Conservation (phyloP, 2,888 invertebrate species). For the Caenorhabditis sinica region DNA sequence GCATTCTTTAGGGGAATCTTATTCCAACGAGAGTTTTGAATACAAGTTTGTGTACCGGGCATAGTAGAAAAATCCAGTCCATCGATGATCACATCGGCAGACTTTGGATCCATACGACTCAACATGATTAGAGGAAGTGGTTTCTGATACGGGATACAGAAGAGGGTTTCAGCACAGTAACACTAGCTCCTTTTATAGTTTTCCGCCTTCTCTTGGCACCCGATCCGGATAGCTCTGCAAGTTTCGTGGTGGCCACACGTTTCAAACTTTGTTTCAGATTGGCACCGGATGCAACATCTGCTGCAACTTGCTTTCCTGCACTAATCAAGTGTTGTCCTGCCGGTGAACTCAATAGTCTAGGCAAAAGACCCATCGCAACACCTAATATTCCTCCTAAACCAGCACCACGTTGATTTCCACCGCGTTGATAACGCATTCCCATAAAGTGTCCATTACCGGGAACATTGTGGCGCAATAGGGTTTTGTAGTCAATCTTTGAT, state of each 20-base stretch:
- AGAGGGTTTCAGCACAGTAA: slow-evolving; percentile 3
- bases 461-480: neutral
- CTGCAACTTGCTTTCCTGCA: neutral
- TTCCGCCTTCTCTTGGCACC: neutral
- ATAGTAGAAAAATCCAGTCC: slow-evolving; percentile 9
- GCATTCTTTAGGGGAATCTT: slow-evolving; percentile 7
- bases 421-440: slow-evolving; percentile 25
- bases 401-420: slow-evolving; percentile 11
- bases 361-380: neutral
- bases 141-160: neutral
- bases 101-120: slow-evolving; percentile 21
- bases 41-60: slow-evolving; percentile 17
- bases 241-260: neutral
- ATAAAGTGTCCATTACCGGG: slow-evolving; percentile 4
- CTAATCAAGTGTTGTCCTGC: slow-evolving; percentile 1
- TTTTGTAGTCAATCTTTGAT: slow-evolving; percentile 9
- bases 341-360: neutral
- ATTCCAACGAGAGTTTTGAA: slow-evolving; percentile 24
- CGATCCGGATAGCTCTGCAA: neutral
- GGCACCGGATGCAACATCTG: neutral
- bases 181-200: slow-evolving; percentile 4
- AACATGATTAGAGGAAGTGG: slow-evolving; percentile 18
- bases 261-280: slow-evolving; percentile 4
- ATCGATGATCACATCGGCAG: slow-evolving; percentile 10
- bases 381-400: slow-evolving; percentile 13